These are phyloP conservation scores for Poecilus cupreus DNA, from an alignment of 2,888 invertebrate species.

Conservation along the genomic window DNA sequence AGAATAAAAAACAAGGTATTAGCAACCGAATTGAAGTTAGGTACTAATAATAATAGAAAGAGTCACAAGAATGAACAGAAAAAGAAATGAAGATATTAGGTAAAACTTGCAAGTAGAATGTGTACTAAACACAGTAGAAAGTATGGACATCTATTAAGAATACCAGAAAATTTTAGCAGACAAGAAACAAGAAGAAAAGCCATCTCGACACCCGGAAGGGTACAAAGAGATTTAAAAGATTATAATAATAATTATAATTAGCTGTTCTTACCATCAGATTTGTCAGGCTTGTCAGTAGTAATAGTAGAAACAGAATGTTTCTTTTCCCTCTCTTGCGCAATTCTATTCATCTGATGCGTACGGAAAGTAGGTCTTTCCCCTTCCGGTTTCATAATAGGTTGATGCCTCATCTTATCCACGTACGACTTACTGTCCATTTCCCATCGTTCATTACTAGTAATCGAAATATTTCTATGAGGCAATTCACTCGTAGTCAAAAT, in stretches of 20 bases:
- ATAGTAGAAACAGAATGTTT: slow-evolving; percentile 85
- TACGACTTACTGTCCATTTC: slow-evolving; percentile 60
- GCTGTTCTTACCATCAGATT: slow-evolving; percentile 73
- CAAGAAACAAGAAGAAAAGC: not conserved
- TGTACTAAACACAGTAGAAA: no score
- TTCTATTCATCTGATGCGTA: slow-evolving; percentile 78
- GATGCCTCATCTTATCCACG: slow-evolving; percentile 64
- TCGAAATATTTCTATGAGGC: slow-evolving; percentile 41
- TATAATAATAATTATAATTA: slow-evolving; percentile 17
- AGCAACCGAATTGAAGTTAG: no score
- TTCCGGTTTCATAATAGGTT: slow-evolving; percentile 67
- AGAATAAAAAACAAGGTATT: no score
- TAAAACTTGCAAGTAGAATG: no score
- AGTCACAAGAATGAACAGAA: no score
- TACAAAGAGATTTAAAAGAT: no score
- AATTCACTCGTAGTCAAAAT: slow-evolving; percentile 71
- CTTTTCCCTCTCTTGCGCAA: slow-evolving; percentile 80
- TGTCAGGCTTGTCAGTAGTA: slow-evolving; percentile 82
- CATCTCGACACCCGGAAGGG: no score
- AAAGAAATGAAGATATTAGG: no score
- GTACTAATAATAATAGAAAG: no score
- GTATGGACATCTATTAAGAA: no score
- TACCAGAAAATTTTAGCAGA: no score
- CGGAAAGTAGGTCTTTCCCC: slow-evolving; percentile 81
- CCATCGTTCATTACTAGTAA: slow-evolving; percentile 64